Percentiles rank a stretch among this genome's conserved stretches.
phyloP scores from a whole-genome alignment of 2,113 vertebrate genomes.

The Actenoides lindsayi region DNA sequence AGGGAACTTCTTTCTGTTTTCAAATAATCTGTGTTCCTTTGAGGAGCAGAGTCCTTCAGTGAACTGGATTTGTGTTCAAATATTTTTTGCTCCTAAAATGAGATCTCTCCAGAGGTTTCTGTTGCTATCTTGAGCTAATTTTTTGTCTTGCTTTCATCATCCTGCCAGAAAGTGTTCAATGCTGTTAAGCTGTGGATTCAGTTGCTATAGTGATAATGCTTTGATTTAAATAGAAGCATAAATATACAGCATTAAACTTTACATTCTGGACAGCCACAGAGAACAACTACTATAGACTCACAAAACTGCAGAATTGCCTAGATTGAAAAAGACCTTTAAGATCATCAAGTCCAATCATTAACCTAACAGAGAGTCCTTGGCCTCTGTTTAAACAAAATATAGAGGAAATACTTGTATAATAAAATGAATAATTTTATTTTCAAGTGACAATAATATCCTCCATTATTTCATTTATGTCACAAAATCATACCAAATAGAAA shows the following conservation, averaged over 20 bases:
- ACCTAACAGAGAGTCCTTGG: too few relatives aligned
- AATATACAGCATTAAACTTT: not conserved
- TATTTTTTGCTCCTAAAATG: constrained; percentile 18
- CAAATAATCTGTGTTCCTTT: not conserved
- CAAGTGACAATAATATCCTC: not conserved
- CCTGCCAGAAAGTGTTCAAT: not conserved
- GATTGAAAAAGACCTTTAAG: too few relatives aligned
- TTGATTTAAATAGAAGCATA: constrained; percentile 31
- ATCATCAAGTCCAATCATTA: too few relatives aligned
- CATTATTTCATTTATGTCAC: not conserved
- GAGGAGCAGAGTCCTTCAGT: not conserved
- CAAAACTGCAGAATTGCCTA: too few relatives aligned
- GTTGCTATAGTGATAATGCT: constrained; percentile 43
- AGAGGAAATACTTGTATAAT: not conserved
- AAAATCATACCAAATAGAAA: not conserved
- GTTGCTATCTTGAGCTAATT: constrained; percentile 14
- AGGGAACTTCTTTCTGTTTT: not conserved
- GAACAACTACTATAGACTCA: not conserved
- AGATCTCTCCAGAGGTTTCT: not conserved
- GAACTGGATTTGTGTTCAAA: not conserved
- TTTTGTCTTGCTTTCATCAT: constrained; percentile 2
- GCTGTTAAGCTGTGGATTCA: constrained; percentile 1
- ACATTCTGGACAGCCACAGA: not conserved
- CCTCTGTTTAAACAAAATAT: not conserved
- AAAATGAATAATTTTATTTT: not conserved